These are phyloP conservation scores for Leptosomus discolor DNA, from an alignment of 2,113 vertebrate genomes.

Conservation along the genomic window DNA sequence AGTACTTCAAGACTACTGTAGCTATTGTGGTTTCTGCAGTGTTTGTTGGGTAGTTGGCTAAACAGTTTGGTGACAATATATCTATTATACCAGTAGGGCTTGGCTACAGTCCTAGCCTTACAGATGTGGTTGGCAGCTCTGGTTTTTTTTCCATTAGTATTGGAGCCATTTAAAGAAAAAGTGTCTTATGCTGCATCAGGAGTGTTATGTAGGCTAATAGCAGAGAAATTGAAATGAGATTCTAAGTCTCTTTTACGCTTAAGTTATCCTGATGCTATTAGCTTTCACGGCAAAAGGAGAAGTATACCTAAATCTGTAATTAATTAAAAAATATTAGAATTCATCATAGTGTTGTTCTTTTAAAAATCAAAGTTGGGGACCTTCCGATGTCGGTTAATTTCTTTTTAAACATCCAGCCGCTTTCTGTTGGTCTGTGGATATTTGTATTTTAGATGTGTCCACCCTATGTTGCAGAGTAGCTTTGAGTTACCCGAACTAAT, in stretches of 20 bases:
- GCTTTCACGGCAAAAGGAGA: background rate
- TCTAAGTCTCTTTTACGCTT: background rate
- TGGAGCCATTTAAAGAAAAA: slow-evolving; percentile 5
- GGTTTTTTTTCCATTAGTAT: background rate
- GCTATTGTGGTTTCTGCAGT: background rate
- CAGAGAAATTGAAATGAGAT: background rate
- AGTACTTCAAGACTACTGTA: background rate
- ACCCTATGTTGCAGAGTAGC: background rate
- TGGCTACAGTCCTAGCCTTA: slow-evolving; percentile 15
- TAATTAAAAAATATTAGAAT: background rate
- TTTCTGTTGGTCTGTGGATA: background rate
- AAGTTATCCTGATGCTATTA: background rate
- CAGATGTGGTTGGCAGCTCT: slow-evolving; percentile 4
- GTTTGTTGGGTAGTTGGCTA: background rate
- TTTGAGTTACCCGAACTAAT: background rate
- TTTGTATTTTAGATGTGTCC: background rate
- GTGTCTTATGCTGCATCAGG: background rate
- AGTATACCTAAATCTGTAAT: background rate
- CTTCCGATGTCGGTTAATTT: background rate
- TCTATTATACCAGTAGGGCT: slow-evolving; percentile 42
- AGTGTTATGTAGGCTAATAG: background rate
- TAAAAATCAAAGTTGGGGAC: background rate
- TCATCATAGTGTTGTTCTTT: background rate
- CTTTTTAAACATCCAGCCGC: background rate
- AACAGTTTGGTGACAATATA: background rate